These are phyloP conservation scores for Ammodytes dubius DNA, from an alignment of 2,113 vertebrate genomes.

Conservation along the genomic window DNA sequence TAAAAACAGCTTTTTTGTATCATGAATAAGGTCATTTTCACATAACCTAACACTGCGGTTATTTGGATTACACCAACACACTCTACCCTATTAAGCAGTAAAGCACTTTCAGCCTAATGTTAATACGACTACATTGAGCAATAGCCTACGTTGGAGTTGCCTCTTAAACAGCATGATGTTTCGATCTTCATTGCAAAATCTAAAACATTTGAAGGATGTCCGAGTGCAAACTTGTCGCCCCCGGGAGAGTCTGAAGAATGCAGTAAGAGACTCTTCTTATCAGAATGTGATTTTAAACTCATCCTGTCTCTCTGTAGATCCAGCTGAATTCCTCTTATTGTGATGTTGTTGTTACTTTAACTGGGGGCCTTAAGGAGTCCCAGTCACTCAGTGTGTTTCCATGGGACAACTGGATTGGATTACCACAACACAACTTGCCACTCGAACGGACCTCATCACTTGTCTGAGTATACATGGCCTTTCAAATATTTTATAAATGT, in stretches of 20 bases:
- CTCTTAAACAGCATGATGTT: constrained; percentile 15
- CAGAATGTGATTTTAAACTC: constrained; percentile 42
- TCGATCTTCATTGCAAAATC: constrained; percentile 7
- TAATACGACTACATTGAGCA: background rate
- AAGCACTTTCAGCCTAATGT: background rate
- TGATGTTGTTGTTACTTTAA: background rate
- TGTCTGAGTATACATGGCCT: too few relatives aligned
- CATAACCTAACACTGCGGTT: background rate
- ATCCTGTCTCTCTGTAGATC: background rate
- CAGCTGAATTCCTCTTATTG: background rate
- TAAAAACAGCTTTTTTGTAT: background rate
- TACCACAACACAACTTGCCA: too few relatives aligned
- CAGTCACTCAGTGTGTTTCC: background rate
- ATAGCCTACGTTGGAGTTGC: background rate
- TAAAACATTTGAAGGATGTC: background rate
- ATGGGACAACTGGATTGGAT: too few relatives aligned
- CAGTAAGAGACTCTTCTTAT: constrained; percentile 27
- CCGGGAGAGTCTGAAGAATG: constrained; percentile 39
- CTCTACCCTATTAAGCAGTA: background rate
- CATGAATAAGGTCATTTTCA: background rate
- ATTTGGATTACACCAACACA: background rate
- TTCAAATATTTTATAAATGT: too few relatives aligned
- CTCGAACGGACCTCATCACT: too few relatives aligned
- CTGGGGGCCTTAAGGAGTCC: constrained; percentile 30
- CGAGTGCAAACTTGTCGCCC: constrained; percentile 37